Conservation (phyloP, 2,797 vertebrate species). For the Cephalopachus bancanus region DNA sequence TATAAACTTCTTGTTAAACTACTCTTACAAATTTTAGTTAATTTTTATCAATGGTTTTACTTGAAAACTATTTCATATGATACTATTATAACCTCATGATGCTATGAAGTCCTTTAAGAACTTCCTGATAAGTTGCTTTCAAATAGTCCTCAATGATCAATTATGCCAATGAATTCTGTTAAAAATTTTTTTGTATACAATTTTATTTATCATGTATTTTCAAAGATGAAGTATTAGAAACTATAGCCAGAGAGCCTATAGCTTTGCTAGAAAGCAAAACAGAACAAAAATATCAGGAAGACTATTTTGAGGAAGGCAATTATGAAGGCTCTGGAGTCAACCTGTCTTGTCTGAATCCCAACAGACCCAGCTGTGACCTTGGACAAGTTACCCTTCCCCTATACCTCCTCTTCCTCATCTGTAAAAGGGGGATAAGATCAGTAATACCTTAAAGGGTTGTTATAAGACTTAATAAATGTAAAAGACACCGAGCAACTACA, state of each 20-base stretch:
- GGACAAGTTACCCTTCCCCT: neutral
- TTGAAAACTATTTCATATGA: neutral
- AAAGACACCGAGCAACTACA: neutral
- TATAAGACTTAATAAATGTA: neutral
- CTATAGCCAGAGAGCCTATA: neutral
- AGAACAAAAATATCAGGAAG: neutral
- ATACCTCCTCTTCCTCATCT: neutral
- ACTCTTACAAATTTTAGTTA: neutral
- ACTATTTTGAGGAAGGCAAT: neutral
- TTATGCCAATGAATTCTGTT: neutral
- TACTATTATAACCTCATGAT: neutral
- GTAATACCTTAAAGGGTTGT: neutral
- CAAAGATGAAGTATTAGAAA: constrained; percentile 14
- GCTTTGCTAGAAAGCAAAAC: neutral
- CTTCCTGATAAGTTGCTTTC: neutral
- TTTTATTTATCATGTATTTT: constrained; percentile 21
- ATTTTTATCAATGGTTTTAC: constrained; percentile 31
- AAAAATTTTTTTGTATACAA: neutral
- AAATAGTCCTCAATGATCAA: neutral
- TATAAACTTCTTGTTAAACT: neutral
- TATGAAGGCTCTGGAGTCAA: neutral
- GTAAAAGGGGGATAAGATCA: neutral
- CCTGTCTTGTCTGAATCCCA: neutral
- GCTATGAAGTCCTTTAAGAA: neutral
- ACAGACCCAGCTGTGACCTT: neutral